phyloP scores from a whole-genome alignment of 2,113 vertebrate species.

The Psittacara wagleri region DNA sequence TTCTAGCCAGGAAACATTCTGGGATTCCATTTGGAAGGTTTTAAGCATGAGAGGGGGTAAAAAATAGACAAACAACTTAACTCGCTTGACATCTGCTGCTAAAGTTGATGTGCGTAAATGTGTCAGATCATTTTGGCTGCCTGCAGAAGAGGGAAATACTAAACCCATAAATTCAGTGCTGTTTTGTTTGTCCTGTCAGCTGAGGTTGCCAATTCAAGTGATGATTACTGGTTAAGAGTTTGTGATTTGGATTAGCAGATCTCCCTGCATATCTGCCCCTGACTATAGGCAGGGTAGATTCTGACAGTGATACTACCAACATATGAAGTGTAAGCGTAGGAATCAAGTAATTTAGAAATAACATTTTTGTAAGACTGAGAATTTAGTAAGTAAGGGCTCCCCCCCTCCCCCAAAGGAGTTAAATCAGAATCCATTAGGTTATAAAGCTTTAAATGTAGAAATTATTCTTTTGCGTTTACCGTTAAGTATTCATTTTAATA shows the following conservation, averaged over 20 bases:
- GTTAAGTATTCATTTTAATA: background rate
- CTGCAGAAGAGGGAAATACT: background rate
- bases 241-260: background rate
- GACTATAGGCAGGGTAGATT: background rate
- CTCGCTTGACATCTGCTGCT: slow-evolving; percentile 25
- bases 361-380: background rate
- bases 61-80: slow-evolving; percentile 3
- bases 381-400: background rate
- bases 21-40: slow-evolving; percentile 25
- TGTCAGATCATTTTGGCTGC: slow-evolving; percentile 34
- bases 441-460: background rate
- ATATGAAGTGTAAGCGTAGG: fast-evolving
- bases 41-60: background rate
- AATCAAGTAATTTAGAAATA: background rate
- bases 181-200: slow-evolving; percentile 12
- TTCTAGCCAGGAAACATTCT: background rate
- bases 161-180: background rate
- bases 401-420: background rate
- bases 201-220: background rate
- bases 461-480: background rate
- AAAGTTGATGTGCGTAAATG: background rate
- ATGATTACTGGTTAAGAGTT: background rate
- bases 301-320: background rate
- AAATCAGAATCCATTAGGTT: background rate
- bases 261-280: background rate